These are phyloP conservation scores for Hydractinia echinata DNA, from an alignment of 30 jellyfish, hydroid and myxozoan species.

Conservation along the genomic window DNA sequence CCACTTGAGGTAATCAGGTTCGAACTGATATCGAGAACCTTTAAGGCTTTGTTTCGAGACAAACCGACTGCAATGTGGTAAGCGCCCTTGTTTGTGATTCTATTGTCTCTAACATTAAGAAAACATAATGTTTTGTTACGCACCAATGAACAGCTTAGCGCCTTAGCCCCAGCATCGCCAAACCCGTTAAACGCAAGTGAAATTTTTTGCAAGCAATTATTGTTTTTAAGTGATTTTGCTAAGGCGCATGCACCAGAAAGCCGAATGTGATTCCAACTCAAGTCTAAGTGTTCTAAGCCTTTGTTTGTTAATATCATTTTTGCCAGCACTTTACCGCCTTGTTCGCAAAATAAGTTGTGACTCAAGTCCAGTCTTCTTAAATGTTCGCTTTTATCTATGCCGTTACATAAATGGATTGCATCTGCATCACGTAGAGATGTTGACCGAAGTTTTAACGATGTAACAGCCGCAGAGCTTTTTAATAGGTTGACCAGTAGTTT, in stretches of 20 bases:
- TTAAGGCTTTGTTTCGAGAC: slow-evolving; percentile 44
- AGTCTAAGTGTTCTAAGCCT: slow-evolving; percentile 38
- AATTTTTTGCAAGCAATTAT: slow-evolving; percentile 37
- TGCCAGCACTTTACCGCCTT: slow-evolving; percentile 44
- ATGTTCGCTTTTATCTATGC: slow-evolving; percentile 41
- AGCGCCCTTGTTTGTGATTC: slow-evolving; percentile 74
- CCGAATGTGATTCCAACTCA: slow-evolving; percentile 78
- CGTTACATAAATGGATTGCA: slow-evolving; percentile 25
- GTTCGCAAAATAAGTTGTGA: slow-evolving; percentile 48
- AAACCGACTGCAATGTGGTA: slow-evolving; percentile 43
- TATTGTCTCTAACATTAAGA: slow-evolving; percentile 56
- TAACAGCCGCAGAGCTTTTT: neutral
- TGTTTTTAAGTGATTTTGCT: slow-evolving; percentile 49
- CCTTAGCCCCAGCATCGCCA: slow-evolving; percentile 66
- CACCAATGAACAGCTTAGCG: slow-evolving; percentile 44
- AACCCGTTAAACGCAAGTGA: slow-evolving; percentile 63
- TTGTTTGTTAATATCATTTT: slow-evolving; percentile 28
- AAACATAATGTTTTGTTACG: slow-evolving; percentile 40
- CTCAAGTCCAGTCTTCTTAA: slow-evolving; percentile 39
- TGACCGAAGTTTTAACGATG: slow-evolving; percentile 31
- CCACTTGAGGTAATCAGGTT: slow-evolving; percentile 67
- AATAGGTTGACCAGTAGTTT: neutral
- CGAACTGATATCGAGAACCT: slow-evolving; percentile 52
- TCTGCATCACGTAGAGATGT: slow-evolving; percentile 47
- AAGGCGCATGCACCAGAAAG: slow-evolving; percentile 53